Evolutionary conservation across 2,113 vertebrate genomes (phyloP).

Genomic region (Campylorhamphus procurvoides): DNA sequence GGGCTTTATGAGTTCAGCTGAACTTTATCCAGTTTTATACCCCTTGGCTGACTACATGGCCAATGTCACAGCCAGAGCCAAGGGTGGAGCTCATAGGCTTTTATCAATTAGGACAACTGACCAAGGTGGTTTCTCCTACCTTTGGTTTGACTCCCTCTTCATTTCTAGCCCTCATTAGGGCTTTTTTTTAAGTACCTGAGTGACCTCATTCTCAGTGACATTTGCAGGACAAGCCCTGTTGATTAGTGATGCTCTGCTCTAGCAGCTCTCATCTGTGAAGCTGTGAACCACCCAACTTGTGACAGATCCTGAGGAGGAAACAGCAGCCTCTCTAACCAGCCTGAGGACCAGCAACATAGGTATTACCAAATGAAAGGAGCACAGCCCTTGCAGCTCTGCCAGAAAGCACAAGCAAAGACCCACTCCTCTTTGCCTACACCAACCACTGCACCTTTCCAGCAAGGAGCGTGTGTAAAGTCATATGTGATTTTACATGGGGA

Average conservation of each 20-base stretch:
- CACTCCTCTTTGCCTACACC: not conserved
- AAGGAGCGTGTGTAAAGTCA: not conserved
- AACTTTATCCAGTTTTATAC: not conserved
- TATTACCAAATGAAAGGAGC: not conserved
- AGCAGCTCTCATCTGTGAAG: not conserved
- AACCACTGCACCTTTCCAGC: not conserved
- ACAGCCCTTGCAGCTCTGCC: not conserved
- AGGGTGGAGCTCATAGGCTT: not conserved
- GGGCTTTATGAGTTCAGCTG: not conserved
- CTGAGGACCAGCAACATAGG: not conserved
- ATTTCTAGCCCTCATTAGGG: not conserved
- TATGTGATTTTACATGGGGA: not conserved
- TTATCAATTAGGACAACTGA: not conserved
- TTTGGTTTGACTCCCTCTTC: not conserved
- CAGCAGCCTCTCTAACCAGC: not conserved
- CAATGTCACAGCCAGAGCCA: not conserved
- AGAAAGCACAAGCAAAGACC: rapidly evolving
- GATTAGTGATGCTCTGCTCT: not conserved
- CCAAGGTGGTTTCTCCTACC: not conserved
- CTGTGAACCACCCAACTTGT: not conserved
- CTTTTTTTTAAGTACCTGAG: not conserved
- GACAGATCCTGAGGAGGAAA: not conserved
- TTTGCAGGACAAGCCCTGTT: not conserved
- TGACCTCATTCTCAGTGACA: not conserved
- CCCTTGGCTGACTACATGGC: not conserved